Evolutionary conservation across 2,888 invertebrate genomes (phyloP), one percentile per base, ranked within the genome.

Genomic region (Empis livida): DNA sequence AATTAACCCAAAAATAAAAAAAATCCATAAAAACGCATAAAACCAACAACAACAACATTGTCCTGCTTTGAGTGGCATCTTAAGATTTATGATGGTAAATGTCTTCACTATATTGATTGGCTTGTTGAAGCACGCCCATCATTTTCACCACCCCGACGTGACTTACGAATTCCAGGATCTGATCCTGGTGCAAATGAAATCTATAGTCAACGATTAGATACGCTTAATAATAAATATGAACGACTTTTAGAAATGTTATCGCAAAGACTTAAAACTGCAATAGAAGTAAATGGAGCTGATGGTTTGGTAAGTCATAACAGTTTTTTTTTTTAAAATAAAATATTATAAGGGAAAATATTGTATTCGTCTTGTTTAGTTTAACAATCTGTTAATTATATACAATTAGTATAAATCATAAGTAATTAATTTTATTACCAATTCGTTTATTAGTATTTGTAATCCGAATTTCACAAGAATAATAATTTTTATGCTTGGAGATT

Each of bases 31-130:
- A 30, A 17, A 27, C 45, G 32, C 38, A 47, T 30, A 40, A 44
- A 44, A 42, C 20, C 20, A 20, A 20, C 20, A 20, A 27, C 9
- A 27, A 20, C 20, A 20, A 27, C 2, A 27, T 27, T 20, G n/a
- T 20, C 4, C 44, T 17, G 20, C 39, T 44, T 40, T 15, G 20
- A 6, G 6, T 20, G 20, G 3, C 20, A 20, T 10, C 37, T 42
- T 14, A 52, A 70, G 70, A 70, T 70, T 59, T 70, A 68, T 60
- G 69, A 70, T 54, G 65, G 68, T 55, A 70, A 70, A 62, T 70
- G 70, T 55, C 56, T 68, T 51, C 67, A 68, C 53, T 70, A 68
- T 51, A 61, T 67, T 53, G 70, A 70, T 55, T 70, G 70, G 70
- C 54, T 70, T 48, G 58, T 66, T 35, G 70, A 70, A 55, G 65